phyloP scores from a whole-genome alignment of 2,797 vertebrate genomes.

The Cephalopachus bancanus region DNA sequence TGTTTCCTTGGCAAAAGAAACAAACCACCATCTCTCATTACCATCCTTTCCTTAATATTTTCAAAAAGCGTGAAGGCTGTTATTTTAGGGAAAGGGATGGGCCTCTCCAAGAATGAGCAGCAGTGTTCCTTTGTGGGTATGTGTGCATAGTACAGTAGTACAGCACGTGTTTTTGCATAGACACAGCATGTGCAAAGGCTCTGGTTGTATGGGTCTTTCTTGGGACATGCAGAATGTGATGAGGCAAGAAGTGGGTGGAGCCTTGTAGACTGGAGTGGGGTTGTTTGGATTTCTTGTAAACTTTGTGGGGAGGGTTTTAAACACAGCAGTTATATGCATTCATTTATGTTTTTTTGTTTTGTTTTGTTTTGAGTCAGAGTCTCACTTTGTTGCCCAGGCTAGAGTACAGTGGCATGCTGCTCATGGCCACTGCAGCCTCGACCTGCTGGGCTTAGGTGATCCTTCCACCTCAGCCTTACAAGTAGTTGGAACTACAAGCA shows the following conservation, averaged over 20 bases:
- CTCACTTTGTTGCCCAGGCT: no score
- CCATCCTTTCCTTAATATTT: background rate
- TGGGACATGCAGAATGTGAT: background rate
- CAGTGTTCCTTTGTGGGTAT: background rate
- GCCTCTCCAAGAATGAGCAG: background rate
- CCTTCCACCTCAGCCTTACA: no score
- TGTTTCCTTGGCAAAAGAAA: conserved; percentile 22
- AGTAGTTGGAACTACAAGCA: no score
- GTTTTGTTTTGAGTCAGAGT: no score
- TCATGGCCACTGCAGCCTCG: no score
- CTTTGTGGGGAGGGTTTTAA: background rate
- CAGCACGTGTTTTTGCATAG: background rate
- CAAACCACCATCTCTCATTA: background rate
- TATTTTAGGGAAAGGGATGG: background rate
- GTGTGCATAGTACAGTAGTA: rapidly evolving
- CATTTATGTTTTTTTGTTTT: no score
- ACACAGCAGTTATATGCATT: background rate
- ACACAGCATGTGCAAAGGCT: background rate
- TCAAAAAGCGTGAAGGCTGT: background rate
- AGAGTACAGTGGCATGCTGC: no score
- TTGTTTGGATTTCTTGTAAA: background rate
- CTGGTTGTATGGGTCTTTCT: background rate
- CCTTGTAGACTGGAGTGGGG: background rate
- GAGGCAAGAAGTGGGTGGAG: background rate
- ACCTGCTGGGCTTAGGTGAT: no score